Conservation (phyloP, 2,113 vertebrate species). For the Nestor notabilis region DNA sequence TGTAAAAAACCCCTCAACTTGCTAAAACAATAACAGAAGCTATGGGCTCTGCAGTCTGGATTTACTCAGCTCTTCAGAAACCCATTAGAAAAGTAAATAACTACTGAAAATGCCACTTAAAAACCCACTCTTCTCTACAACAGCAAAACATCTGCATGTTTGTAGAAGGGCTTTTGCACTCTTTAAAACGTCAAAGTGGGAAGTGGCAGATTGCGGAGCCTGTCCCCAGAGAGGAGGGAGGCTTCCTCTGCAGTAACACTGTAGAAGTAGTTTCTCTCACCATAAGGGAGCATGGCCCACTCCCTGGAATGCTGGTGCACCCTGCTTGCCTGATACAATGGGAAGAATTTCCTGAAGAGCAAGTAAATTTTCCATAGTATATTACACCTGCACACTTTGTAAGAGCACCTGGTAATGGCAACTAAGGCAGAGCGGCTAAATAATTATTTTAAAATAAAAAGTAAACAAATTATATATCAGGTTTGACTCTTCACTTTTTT, state of each 20-base stretch:
- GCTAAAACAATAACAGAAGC: not conserved
- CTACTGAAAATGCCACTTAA: not conserved
- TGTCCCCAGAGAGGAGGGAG: not conserved
- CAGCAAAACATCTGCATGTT: not conserved
- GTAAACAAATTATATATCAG: not conserved
- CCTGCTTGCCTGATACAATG: not conserved
- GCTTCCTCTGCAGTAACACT: not conserved
- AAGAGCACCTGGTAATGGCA: not conserved
- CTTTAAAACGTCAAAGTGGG: not conserved
- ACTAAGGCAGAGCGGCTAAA: not conserved
- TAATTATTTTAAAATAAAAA: not conserved
- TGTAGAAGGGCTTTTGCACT: not conserved
- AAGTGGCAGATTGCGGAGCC: not conserved
- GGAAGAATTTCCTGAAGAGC: not conserved
- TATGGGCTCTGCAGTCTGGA: not conserved
- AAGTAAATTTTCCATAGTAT: not conserved
- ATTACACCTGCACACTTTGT: not conserved
- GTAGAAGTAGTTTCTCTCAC: not conserved
- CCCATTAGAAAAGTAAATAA: not conserved
- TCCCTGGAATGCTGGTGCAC: not conserved
- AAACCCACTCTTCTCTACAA: not conserved
- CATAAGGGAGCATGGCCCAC: fast-evolving
- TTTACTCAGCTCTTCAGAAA: not conserved
- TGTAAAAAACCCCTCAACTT: not conserved
- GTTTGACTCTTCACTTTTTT: not conserved